Percentiles rank a stretch among this genome's conserved stretches.
These are phyloP conservation scores for Lithophane semibrunnea DNA, from an alignment of 2,888 invertebrate species.

Conservation along the genomic window DNA sequence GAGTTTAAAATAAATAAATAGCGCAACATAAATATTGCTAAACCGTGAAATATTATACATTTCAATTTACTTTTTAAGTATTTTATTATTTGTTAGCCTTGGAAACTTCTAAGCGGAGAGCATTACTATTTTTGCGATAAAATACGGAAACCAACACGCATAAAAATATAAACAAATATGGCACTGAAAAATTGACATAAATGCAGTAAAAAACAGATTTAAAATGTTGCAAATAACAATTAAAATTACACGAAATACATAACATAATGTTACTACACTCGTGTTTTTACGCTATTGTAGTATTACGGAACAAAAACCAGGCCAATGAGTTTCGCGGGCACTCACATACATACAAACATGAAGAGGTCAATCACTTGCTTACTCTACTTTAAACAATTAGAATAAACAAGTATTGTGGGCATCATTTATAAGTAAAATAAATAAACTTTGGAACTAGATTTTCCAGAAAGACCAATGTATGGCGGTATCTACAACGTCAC, in stretches of 20 bases:
- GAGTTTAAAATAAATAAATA: no score
- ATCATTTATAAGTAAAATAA: not conserved
- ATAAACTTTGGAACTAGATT: not conserved
- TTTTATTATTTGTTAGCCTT: not conserved
- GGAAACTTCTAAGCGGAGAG: no score
- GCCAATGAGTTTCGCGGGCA: constrained; percentile 43
- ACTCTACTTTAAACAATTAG: constrained; percentile 12
- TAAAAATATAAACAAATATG: not conserved
- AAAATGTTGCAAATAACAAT: not conserved
- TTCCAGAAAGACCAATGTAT: not conserved
- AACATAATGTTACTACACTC: constrained; percentile 18
- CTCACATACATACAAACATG: constrained; percentile 19
- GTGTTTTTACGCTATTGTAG: constrained; percentile 4
- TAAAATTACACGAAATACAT: constrained; percentile 3
- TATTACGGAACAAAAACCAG: constrained; percentile 47
- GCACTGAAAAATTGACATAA: not conserved
- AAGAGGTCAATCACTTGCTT: constrained; percentile 40
- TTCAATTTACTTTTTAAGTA: not conserved
- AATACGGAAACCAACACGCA: not conserved
- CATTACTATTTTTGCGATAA: constrained; percentile 1
- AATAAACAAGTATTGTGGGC: not conserved
- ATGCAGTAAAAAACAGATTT: not conserved
- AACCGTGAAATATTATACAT: not conserved
- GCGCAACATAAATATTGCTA: no score
- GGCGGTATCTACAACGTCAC: no score